Evolutionary conservation across 2,888 invertebrate genomes (phyloP), one percentile per base, ranked within the genome.

Genomic region (Tenthredo notha): DNA sequence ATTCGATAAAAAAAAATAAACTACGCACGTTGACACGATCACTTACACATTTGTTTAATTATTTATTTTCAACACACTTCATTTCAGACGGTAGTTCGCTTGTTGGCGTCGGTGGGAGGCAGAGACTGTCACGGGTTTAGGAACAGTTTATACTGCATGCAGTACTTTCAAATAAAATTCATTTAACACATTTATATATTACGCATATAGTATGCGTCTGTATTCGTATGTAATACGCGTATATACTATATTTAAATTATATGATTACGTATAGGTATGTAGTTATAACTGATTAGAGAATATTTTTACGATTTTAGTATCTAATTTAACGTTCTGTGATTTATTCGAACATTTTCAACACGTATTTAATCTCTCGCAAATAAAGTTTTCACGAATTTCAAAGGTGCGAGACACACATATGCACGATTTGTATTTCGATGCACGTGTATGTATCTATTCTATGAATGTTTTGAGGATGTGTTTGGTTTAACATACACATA

Each of bases 111-210:
- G 29, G 91, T 90, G 90, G 89, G 89, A 90, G 91, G 91, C 90
- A 86, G 90, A 89, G 91, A 89, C 91, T 91, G 91, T 90, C 89
- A 91, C 91, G 89, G 87, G 87, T 88, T 85, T 89, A 80, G 40
- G 80, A 37, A 43, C 80, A 10, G 37, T 80, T 80, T 40, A 80
- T 25, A 25, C 80, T 54, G 9, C 70, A 72, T 18, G 70, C 33
- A 70, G 25, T 77, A 77, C 80, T 80, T 80, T 80, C 80, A 80
- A n/a, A 58, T 80, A 9, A 80, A 61, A 61, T 80, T 18, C 40
- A 25, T 25, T 80, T 50, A 47, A 54, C 77, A 21, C 61, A 37
- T 74, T 15, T 74, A 43, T n/a, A 54, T 77, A 37, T 37, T 37
- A 37, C 37, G 29, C 15, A 25, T 77, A 43, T 43, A 43, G 47